Evolutionary conservation across 2,888 invertebrate species (phyloP).

Genomic region (Copidosoma aretas): DNA sequence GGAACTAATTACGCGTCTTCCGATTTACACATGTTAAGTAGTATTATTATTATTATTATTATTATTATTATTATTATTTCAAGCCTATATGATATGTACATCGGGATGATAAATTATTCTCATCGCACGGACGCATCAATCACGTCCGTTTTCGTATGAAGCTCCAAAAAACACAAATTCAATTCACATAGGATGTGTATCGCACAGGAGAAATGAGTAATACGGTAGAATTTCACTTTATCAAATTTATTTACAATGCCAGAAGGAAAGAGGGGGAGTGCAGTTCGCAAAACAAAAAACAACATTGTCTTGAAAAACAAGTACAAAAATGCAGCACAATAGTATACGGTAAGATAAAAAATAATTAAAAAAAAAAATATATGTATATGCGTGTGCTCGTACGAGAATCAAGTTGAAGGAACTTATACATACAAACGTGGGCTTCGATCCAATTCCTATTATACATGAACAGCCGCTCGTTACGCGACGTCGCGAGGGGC

Average conservation of each 20-base stretch:
- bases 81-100: no score
- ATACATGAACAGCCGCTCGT: background rate
- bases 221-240: constrained; percentile 24
- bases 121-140: no score
- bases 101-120: no score
- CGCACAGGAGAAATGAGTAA: background rate
- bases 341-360: constrained; percentile 6
- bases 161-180: no score
- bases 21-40: no score
- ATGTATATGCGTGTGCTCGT: background rate
- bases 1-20: no score
- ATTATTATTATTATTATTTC: no score
- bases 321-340: background rate
- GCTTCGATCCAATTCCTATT: constrained; percentile 20
- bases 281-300: constrained; percentile 23
- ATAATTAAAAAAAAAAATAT: background rate
- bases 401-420: no score
- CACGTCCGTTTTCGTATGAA: no score
- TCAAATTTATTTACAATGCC: constrained; percentile 44
- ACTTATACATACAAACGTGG: constrained; percentile 9
- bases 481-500: background rate
- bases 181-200: no score
- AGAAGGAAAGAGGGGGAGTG: constrained; percentile 23
- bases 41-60: no score
- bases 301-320: constrained; percentile 16